A percentile compares a stretch with the other conserved stretches of the same genome.
Conservation (phyloP, 2,797 vertebrate genomes). For the Adrianichthys oophorus region DNA sequence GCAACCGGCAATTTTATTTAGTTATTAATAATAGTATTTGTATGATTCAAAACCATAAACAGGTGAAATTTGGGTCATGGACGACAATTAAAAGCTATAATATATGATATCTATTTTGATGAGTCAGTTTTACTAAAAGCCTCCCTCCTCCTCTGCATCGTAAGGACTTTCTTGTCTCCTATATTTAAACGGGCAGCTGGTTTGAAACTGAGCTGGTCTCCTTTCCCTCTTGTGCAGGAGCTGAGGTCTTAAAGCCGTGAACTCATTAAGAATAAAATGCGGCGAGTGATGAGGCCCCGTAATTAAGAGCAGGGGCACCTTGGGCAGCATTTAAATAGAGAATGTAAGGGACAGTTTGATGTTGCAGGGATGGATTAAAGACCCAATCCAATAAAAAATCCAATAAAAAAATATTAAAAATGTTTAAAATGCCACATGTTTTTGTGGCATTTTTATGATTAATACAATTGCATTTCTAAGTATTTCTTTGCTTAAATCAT, state of each 20-base stretch:
- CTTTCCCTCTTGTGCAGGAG: slow-evolving; percentile 37
- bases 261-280: slow-evolving; percentile 70
- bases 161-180: slow-evolving; percentile 24
- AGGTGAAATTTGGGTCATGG: too few species aligned
- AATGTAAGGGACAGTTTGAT: slow-evolving; percentile 29
- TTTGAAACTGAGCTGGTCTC: slow-evolving; percentile 34
- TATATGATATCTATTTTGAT: too few species aligned
- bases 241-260: slow-evolving; percentile 61
- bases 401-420: too few species aligned
- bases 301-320: slow-evolving; percentile 60
- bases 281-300: slow-evolving; percentile 57
- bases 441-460: too few species aligned
- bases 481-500: too few species aligned
- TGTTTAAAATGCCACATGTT: too few species aligned
- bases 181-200: slow-evolving; percentile 46
- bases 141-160: neutral
- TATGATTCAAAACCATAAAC: too few species aligned
- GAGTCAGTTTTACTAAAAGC: too few species aligned
- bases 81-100: too few species aligned
- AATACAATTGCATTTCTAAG: too few species aligned
- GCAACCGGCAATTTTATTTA: neutral
- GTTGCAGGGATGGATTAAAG: slow-evolving; percentile 1
- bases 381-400: too few species aligned
- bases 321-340: slow-evolving; percentile 67
- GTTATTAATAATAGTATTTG: too few species aligned